Evolutionary conservation across 2,888 invertebrate genomes (phyloP).

Genomic region (Leucophenga maculata): DNA sequence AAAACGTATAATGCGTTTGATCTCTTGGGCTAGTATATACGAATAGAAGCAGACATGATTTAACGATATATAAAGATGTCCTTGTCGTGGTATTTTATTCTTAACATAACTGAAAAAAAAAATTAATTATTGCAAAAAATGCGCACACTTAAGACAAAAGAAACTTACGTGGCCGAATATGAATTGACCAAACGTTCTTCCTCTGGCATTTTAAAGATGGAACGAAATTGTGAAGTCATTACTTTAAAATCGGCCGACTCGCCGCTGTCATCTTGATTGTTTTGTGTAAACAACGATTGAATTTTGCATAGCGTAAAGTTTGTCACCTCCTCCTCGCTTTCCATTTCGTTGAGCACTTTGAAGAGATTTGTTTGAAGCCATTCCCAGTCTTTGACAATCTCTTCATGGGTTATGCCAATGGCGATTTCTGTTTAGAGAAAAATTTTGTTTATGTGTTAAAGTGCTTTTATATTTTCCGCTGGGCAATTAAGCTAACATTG

Average conservation of each 20-base stretch:
- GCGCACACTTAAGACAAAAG: too few species aligned
- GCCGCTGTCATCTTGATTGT: conserved; percentile 69
- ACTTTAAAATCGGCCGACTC: conserved; percentile 76
- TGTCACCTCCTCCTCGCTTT: conserved; percentile 93
- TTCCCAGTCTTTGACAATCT: conserved; percentile 93
- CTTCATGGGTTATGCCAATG: conserved; percentile 87
- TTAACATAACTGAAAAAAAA: conserved; percentile 85
- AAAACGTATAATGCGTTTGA: conserved; percentile 86
- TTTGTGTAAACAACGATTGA: conserved; percentile 91
- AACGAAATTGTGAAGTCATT: conserved; percentile 89
- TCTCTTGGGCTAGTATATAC: conserved; percentile 92
- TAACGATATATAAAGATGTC: conserved; percentile 96
- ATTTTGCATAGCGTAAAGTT: conserved; percentile 97
- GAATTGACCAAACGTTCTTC: conserved; percentile 97
- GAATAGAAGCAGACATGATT: conserved; percentile 97
- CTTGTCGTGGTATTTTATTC: conserved; percentile 93
- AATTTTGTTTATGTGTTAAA: not conserved
- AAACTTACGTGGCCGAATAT: conserved; percentile 88
- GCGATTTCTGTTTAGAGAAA: conserved; percentile 84
- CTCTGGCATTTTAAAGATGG: conserved; percentile 90
- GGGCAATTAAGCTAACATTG: too few species aligned
- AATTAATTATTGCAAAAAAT: not conserved
- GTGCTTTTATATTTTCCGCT: too few species aligned
- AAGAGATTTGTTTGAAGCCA: conserved; percentile 92
- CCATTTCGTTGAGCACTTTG: conserved; percentile 90